Percentiles rank a stretch among this genome's conserved stretches.
Evolutionary conservation across 1,140 invertebrate species (phyloP).

Genomic region (Phenacoccus solenopsis): DNA sequence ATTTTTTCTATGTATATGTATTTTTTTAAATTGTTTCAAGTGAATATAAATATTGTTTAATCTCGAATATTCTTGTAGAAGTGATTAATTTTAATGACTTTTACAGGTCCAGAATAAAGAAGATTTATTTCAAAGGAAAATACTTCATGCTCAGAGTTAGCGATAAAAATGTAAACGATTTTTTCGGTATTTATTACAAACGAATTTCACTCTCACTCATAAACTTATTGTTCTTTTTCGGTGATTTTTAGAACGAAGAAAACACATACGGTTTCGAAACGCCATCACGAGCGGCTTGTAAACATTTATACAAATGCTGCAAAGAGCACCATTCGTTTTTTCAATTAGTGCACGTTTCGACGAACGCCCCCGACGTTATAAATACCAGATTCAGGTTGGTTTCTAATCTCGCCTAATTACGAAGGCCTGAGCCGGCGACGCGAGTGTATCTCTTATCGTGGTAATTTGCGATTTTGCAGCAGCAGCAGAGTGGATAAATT

Average conservation of each 20-base stretch:
- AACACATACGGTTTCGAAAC: constrained; percentile 92
- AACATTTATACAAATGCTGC: constrained; percentile 97
- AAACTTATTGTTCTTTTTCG: constrained; percentile 27
- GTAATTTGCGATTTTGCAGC: constrained; percentile 25
- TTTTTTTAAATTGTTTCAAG: too few relatives aligned
- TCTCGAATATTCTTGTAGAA: too few relatives aligned
- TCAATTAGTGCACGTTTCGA: constrained; percentile 67
- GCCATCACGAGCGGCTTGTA: constrained; percentile 85
- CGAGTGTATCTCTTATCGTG: background rate
- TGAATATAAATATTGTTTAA: too few relatives aligned
- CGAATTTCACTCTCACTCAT: constrained; percentile 23
- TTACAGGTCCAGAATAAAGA: constrained; percentile 74
- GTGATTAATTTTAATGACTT: constrained; percentile 20
- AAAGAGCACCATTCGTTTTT: constrained; percentile 98
- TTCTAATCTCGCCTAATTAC: background rate
- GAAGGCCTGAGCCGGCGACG: background rate
- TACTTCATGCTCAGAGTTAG: constrained; percentile 91
- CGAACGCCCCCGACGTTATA: constrained; percentile 54
- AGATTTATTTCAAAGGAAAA: constrained; percentile 89
- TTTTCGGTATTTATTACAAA: constrained; percentile 23
- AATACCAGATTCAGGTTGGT: constrained; percentile 57
- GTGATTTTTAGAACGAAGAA: constrained; percentile 68
- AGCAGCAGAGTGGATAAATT: constrained; percentile 55
- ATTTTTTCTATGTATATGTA: too few relatives aligned
- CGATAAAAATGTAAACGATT: constrained; percentile 76